Conservation (phyloP, 23 tunicate genomes). For the Styela plicata region DNA sequence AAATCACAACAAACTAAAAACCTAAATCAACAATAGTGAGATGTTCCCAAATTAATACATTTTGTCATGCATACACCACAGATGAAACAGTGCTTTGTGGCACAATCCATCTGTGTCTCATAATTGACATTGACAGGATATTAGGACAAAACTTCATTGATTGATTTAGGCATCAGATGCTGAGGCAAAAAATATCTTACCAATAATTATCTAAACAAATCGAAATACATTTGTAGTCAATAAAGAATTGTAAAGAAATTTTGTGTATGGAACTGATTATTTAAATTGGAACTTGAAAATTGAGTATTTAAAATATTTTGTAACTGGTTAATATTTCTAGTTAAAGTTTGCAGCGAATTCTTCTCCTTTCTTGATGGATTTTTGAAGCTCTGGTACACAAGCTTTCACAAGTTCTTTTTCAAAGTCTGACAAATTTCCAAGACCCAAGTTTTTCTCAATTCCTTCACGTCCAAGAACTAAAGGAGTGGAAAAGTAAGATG, state of each 20-base stretch:
- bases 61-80: too few relatives aligned
- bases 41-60: too few relatives aligned
- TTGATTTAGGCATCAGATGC: not conserved
- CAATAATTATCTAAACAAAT: too few relatives aligned
- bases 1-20: too few relatives aligned
- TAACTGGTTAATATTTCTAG: not conserved
- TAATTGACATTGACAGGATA: too few relatives aligned
- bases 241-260: too few relatives aligned
- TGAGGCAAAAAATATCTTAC: not conserved
- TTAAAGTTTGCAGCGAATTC: conserved; percentile 77
- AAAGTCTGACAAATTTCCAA: conserved; percentile 68
- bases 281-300: not conserved
- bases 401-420: conserved; percentile 71
- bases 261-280: not conserved
- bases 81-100: too few relatives aligned
- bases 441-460: conserved; percentile 70
- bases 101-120: too few relatives aligned
- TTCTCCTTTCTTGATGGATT: conserved; percentile 93
- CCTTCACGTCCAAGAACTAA: conserved; percentile 75
- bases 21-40: too few relatives aligned
- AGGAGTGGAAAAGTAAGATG: conserved; percentile 84
- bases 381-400: conserved; percentile 67
- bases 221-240: too few relatives aligned
- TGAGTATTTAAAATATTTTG: too few relatives aligned
- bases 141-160: too few relatives aligned